Evolutionary conservation across 1,140 invertebrate species (phyloP).

Genomic region (Heterodera carotae): DNA sequence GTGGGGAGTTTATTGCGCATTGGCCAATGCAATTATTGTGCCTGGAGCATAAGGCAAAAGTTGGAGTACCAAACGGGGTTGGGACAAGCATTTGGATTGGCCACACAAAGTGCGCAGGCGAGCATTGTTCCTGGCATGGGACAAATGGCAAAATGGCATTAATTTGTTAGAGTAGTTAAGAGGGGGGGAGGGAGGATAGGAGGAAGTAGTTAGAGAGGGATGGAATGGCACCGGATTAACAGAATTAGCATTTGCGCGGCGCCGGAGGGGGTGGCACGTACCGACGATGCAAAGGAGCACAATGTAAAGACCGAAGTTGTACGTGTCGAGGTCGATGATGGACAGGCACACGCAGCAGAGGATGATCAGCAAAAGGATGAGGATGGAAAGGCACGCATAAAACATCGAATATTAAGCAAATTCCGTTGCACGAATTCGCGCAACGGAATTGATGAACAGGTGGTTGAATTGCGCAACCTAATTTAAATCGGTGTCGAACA

Average conservation of each 20-base stretch:
- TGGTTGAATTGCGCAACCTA: too few species aligned
- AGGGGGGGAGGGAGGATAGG: slow-evolving; percentile 4
- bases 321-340: slow-evolving; percentile 64
- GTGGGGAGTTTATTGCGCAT: neutral
- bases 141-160: too few species aligned
- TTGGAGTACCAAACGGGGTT: slow-evolving; percentile 63
- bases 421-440: too few species aligned
- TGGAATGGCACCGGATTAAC: slow-evolving; percentile 11
- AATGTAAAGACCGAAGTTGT: slow-evolving; percentile 65
- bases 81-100: slow-evolving; percentile 62
- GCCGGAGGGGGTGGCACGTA: slow-evolving; percentile 36
- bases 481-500: too few species aligned
- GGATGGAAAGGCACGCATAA: slow-evolving; percentile 62
- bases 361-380: slow-evolving; percentile 60
- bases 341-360: slow-evolving; percentile 59
- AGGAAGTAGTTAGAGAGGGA: slow-evolving; percentile 10
- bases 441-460: too few species aligned
- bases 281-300: slow-evolving; percentile 64
- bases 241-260: slow-evolving; percentile 12
- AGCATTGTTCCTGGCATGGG: slow-evolving; percentile 57
- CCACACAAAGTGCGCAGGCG: slow-evolving; percentile 64
- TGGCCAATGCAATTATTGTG: too few species aligned
- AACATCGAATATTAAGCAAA: slow-evolving; percentile 49
- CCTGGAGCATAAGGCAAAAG: slow-evolving; percentile 63
- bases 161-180: too few species aligned